These are phyloP conservation scores for Amblyornis subalaris DNA, from an alignment of 2,113 vertebrate species.

Conservation along the genomic window DNA sequence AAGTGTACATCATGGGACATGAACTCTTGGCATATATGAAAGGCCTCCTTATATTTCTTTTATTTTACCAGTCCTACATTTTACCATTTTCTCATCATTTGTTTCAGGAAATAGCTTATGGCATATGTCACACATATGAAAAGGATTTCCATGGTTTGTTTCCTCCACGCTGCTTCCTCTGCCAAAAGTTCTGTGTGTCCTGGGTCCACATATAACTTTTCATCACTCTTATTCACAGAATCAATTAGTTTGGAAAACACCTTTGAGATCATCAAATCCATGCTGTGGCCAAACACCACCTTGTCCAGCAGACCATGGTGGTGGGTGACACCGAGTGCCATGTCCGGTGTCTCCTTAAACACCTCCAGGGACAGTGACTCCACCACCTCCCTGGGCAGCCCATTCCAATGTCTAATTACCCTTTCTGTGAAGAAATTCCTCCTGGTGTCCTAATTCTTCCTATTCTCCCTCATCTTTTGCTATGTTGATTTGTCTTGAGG, in stretches of 20 bases:
- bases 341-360: too few relatives aligned
- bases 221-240: not conserved
- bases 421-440: not conserved
- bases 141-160: not conserved
- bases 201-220: not conserved
- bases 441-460: not conserved
- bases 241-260: too few relatives aligned
- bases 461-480: not conserved
- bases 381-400: not conserved
- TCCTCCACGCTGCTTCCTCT: not conserved
- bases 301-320: too few relatives aligned
- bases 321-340: too few relatives aligned
- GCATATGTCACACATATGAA: not conserved
- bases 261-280: too few relatives aligned
- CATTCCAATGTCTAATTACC: not conserved
- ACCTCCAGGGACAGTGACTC: too few relatives aligned
- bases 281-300: too few relatives aligned
- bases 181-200: not conserved
- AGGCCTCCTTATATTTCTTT: not conserved
- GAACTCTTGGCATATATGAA: not conserved
- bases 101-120: not conserved
- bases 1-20: accelerated
- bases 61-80: not conserved
- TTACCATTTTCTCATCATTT: not conserved
- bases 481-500: not conserved